These are phyloP conservation scores for Cryptoprocta ferox DNA, from an alignment of 2,797 vertebrate species.

Conservation along the genomic window DNA sequence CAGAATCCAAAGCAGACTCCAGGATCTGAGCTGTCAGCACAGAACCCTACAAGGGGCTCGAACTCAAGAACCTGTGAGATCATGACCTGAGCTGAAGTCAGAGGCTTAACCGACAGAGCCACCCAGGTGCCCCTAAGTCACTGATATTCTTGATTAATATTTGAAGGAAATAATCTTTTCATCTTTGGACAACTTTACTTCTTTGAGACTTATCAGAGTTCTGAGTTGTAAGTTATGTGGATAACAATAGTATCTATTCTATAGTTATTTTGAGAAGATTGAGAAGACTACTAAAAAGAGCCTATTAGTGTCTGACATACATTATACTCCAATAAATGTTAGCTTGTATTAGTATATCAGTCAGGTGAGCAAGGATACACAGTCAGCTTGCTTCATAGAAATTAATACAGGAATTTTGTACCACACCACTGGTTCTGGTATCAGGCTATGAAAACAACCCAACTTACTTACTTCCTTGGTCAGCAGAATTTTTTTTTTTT, in stretches of 20 bases:
- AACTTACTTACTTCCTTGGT: neutral
- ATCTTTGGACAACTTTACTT: neutral
- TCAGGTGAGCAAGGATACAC: neutral
- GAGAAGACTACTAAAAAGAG: neutral
- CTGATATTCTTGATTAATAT: neutral
- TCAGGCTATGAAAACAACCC: neutral
- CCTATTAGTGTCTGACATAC: neutral
- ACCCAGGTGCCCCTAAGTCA: neutral
- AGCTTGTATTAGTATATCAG: neutral
- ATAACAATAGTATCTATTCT: neutral
- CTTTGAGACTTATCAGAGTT: neutral
- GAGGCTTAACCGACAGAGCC: no score
- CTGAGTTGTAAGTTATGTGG: neutral
- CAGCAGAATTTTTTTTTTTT: neutral
- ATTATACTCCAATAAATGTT: neutral
- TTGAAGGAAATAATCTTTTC: neutral
- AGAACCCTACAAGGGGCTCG: no score
- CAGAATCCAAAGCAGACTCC: no score
- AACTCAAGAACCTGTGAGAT: no score
- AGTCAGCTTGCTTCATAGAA: constrained; percentile 3
- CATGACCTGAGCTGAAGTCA: no score
- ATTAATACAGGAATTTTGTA: neutral
- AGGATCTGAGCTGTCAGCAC: no score
- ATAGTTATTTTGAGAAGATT: neutral
- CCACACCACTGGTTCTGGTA: neutral